Base-by-base conservation (phyloP, 2,113 vertebrate species). In the Upupa epops region DNA sequence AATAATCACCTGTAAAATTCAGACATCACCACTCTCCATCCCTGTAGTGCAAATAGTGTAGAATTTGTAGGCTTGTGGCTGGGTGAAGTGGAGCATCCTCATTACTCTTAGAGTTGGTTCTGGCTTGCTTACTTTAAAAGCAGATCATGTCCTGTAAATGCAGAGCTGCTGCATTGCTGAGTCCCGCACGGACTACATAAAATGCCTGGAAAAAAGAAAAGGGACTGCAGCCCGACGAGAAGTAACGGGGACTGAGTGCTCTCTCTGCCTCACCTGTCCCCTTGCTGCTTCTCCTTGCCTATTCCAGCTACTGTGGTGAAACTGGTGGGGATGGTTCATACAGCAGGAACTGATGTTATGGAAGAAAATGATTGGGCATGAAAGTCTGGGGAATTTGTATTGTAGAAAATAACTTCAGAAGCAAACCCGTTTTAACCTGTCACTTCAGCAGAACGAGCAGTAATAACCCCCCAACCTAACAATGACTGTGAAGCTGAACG, bases 401-500 rank as follows among this genome's bases (percentile, higher is more conserved):
- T 73, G 55, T 64, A 80, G 86, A 93, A 95, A 95, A 42, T 84
- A 71, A 92, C 88, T 85, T 85, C 86, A 89, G 77, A 31, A 95
- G 75, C 42, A 83, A 83, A 89, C 28, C 63, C 79, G 51, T 93
- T 95, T 95, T 87, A 94, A 73, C 60, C 68, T 95, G 94, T 93
- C 94, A 90, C 78, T 93, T 93, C 2, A 89, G 73, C 74, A 94
- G 95, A 95, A 95, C 81, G 84, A 90, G 92, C 84, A 89, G 68
- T 92, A 93, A 94, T 96, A 96, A 93, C 86, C 84, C 90, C 86
- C 77, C 93, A 95, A 52, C 68, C 92, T 93, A 95, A 92, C 89
- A 87, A 84, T 79, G 92, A 95, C 92, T 93, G 73, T 88, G 80
- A 95, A 94, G 95, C 69, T 96, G 97, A 97, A 96, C 93, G 93